Evolutionary conservation across 2,797 vertebrate genomes (phyloP), one percentile per base, ranked within the genome.

Genomic region (Neoniphon sammara): DNA sequence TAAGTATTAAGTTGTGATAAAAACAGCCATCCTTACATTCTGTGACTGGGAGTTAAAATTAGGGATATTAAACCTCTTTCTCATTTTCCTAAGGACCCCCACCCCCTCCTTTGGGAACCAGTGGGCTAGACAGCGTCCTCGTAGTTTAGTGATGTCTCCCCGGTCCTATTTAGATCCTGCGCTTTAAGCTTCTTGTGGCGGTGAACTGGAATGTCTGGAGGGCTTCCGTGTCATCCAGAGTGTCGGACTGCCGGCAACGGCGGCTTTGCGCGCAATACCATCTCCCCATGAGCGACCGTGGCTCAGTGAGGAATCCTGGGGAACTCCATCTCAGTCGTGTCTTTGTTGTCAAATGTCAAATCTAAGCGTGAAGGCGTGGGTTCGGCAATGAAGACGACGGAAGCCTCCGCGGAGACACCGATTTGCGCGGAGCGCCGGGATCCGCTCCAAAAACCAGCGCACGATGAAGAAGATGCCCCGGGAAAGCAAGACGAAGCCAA

Each of bases 191-290:
- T 57, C 82, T 53, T 78, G 61, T 62, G 44, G 75, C 60, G 34
- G 54, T 63, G 80, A 86, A 60, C 80, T 82, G 86, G 88, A 88
- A 87, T 88, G 89, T 79, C 27, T 75, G 88, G 75, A 77, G 84
- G 73, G 86, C 64, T 34, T 75, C 39, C 9, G 54, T 84, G 86
- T 82, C 88, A 82, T 30, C 20, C 78, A 69, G 73, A 70, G 68
- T n/a, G 78, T 77, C 76, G 42, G 80, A 77, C 57, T 49, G 8
- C 23, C 71, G 49, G 66, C 36, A 70, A 9, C 66, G 25, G 60
- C 46, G 14, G 15, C 71, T 68, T 14, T 74, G 71, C 61, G 63
- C 77, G 56, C 70, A 31, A 53, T 70, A 21, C 20, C 73, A 63
- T 67, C 77, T 72, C 66, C 17, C 56, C 61, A 52, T 42, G 62